Percentiles rank a stretch among this genome's conserved stretches.
Conservation (phyloP, 2,797 vertebrate genomes). For the Todus mexicanus region DNA sequence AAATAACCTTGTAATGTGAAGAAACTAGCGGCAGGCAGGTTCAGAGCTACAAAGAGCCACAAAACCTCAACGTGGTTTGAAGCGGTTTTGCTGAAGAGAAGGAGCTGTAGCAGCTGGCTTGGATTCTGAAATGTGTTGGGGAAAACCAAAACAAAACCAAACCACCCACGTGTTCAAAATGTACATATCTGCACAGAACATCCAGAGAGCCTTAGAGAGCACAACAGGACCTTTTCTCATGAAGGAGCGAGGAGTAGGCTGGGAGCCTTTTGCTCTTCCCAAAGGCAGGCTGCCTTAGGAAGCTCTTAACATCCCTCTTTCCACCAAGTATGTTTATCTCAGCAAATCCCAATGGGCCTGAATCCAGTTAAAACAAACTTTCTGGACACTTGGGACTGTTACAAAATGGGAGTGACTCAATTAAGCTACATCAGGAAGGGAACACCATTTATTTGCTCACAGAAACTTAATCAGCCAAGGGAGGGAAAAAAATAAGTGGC, state of each 20-base stretch:
- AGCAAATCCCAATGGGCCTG: not conserved
- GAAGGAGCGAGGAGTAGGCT: not conserved
- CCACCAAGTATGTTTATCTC: not conserved
- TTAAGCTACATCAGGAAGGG: not conserved
- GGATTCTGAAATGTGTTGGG: not conserved
- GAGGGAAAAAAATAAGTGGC: not conserved
- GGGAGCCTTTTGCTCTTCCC: not conserved
- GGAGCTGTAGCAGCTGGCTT: not conserved
- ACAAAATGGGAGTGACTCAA: not conserved
- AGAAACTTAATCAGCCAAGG: not conserved
- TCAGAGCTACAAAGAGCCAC: not conserved
- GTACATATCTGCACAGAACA: not conserved
- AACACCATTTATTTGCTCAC: not conserved
- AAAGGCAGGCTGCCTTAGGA: not conserved
- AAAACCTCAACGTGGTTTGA: not conserved
- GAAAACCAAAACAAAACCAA: accelerated
- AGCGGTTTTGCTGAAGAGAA: not conserved
- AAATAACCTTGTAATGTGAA: not conserved
- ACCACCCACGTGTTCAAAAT: not conserved
- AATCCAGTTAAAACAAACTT: not conserved
- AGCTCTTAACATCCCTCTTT: not conserved
- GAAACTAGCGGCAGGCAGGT: not conserved
- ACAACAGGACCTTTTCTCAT: not conserved
- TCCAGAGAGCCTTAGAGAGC: not conserved
- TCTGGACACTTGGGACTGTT: not conserved